A percentile compares a stretch with the other conserved stretches of the same genome.
These are phyloP conservation scores for Synergus umbraculus DNA, from an alignment of 2,888 invertebrate genomes.

Conservation along the genomic window DNA sequence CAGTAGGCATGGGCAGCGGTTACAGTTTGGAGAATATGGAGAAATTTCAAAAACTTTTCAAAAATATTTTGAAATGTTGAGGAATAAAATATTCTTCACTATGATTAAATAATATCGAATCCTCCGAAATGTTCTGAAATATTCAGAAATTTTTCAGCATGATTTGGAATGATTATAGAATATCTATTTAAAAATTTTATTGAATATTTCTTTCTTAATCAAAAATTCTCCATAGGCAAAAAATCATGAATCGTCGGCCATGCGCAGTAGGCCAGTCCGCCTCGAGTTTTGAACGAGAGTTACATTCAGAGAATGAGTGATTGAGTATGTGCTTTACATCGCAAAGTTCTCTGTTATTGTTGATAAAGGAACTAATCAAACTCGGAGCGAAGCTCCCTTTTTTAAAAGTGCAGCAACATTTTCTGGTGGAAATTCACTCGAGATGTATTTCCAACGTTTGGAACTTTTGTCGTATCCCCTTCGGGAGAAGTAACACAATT, in stretches of 20 bases:
- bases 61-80: no score
- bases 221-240: no score
- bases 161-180: no score
- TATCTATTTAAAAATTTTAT: no score
- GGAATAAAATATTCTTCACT: no score
- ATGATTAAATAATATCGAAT: no score
- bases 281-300: background rate
- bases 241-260: no score
- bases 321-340: background rate
- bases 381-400: background rate
- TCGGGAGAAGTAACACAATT: background rate
- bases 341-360: background rate
- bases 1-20: background rate
- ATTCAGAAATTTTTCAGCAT: no score
- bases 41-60: no score
- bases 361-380: background rate
- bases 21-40: no score
- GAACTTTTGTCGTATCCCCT: background rate
- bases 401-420: background rate
- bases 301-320: constrained; percentile 7
- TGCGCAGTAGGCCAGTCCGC: background rate
- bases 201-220: no score
- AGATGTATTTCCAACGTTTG: background rate
- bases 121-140: no score
- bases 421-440: background rate